Evolutionary conservation across 1,140 invertebrate genomes (phyloP).

Genomic region (Zophobas morio): DNA sequence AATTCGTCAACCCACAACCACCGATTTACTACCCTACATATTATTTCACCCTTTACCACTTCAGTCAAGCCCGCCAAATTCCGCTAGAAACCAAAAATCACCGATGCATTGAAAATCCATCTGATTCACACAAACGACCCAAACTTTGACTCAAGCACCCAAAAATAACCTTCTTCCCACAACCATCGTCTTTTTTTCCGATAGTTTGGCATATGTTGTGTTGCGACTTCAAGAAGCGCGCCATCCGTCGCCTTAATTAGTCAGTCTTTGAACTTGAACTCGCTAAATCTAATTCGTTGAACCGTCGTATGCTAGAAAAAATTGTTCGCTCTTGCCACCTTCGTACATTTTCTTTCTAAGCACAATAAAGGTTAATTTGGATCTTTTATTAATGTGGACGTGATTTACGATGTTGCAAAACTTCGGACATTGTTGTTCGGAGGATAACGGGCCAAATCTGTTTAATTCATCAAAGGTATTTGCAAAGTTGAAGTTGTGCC

Average conservation of each 20-base stretch:
- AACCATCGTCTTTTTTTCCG: too few species aligned
- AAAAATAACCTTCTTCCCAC: too few species aligned
- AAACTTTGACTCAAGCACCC: too few species aligned
- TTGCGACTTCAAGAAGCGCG: background rate
- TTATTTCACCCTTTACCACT: too few species aligned
- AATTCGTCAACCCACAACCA: too few species aligned
- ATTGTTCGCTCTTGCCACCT: background rate
- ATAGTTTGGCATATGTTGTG: too few species aligned
- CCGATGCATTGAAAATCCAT: too few species aligned
- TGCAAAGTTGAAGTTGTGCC: background rate
- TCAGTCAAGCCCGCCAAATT: too few species aligned
- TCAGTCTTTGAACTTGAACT: conserved; percentile 10
- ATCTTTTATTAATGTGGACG: conserved; percentile 9
- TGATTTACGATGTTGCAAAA: conserved; percentile 16
- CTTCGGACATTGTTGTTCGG: background rate
- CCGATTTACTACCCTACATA: too few species aligned
- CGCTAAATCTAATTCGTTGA: conserved; percentile 7
- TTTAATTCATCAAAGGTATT: conserved; percentile 2
- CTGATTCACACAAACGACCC: too few species aligned
- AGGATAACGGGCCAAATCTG: background rate
- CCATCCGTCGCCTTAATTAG: conserved; percentile 6
- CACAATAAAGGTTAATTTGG: background rate
- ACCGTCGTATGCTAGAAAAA: background rate
- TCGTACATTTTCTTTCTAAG: background rate
- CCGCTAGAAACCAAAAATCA: too few species aligned